Percentiles rank a stretch among this genome's conserved stretches.
Evolutionary conservation across 2,888 invertebrate genomes (phyloP).

Genomic region (Polydrusus cervinus): DNA sequence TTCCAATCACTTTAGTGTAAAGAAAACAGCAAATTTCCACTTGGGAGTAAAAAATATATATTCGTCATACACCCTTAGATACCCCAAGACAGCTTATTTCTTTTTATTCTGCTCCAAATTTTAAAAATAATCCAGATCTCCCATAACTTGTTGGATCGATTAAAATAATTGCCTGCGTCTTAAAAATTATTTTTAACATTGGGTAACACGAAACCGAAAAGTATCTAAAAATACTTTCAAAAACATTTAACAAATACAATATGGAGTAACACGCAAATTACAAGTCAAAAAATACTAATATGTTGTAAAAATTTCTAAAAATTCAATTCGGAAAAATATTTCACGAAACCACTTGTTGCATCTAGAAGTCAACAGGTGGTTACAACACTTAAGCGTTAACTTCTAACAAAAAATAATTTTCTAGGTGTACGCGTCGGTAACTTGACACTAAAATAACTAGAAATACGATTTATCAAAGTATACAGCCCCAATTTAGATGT

Average conservation of each 20-base stretch:
- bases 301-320: neutral
- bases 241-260: conserved; percentile 29
- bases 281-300: conserved; percentile 22
- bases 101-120: conserved; percentile 14
- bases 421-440: neutral
- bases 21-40: no score
- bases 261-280: conserved; percentile 8
- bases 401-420: neutral
- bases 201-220: conserved; percentile 45
- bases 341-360: conserved; percentile 16
- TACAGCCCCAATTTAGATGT: neutral
- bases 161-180: conserved; percentile 41
- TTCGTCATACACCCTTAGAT: neutral
- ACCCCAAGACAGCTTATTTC: neutral
- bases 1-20: no score
- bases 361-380: conserved; percentile 7
- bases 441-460: conserved; percentile 4
- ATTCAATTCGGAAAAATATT: neutral
- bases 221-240: conserved; percentile 48
- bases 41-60: no score
- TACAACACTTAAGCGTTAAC: neutral
- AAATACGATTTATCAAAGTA: neutral
- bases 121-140: conserved; percentile 17
- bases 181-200: conserved; percentile 49
- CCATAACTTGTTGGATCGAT: conserved; percentile 23